These are phyloP conservation scores for Pachyuromys duprasi DNA, from an alignment of 2,797 vertebrate genomes.

Conservation along the genomic window DNA sequence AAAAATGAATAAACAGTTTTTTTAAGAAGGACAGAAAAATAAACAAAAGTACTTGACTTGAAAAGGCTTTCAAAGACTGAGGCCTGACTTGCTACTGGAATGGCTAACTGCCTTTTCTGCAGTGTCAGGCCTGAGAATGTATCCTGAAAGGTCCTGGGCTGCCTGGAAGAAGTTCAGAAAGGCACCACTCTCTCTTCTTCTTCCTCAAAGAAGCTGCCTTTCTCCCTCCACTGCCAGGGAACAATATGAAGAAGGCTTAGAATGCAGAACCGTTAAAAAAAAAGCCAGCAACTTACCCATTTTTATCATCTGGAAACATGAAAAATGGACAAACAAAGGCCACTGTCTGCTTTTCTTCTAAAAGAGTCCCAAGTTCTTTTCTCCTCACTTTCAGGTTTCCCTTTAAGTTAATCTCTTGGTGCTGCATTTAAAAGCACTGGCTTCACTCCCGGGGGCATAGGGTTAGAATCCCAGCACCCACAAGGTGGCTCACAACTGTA, in stretches of 20 bases:
- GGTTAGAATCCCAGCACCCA: not conserved
- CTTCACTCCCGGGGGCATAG: not conserved
- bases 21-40: not conserved
- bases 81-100: not conserved
- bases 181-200: not conserved
- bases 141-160: not conserved
- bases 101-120: not conserved
- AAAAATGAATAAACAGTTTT: not conserved
- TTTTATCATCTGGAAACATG: conserved; percentile 53
- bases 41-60: not conserved
- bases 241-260: not conserved
- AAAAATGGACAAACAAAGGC: not conserved
- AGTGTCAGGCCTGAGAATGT: not conserved
- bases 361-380: not conserved
- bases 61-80: conserved; percentile 2
- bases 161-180: not conserved
- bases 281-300: conserved; percentile 9
- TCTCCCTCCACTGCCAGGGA: not conserved
- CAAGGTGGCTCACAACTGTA: not conserved
- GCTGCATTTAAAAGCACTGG: not conserved
- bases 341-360: not conserved
- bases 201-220: not conserved
- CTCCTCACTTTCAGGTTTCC: not conserved
- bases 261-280: not conserved
- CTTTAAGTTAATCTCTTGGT: not conserved